A percentile compares a stretch with the other conserved stretches of the same genome.
These are phyloP conservation scores for Pholis gunnellus DNA, from an alignment of 2,113 vertebrate species.

Conservation along the genomic window DNA sequence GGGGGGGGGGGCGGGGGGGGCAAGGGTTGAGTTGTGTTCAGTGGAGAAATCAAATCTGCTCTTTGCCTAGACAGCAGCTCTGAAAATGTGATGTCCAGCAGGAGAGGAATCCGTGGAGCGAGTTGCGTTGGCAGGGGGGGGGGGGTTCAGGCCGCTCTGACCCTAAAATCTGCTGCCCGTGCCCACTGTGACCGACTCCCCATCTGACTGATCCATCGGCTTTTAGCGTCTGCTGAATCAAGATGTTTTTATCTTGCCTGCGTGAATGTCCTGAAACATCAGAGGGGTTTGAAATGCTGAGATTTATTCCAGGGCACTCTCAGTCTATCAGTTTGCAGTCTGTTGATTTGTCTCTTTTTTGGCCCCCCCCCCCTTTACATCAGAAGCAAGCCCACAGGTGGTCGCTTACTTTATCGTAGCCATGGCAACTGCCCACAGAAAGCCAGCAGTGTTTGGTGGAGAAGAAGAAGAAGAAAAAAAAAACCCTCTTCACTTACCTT, in stretches of 20 bases:
- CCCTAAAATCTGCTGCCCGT: constrained; percentile 60
- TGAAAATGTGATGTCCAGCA: constrained; percentile 74
- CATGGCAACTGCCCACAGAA: constrained; percentile 78
- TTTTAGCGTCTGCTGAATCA: constrained; percentile 56
- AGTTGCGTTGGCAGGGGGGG: constrained; percentile 39
- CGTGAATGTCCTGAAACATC: constrained; percentile 57
- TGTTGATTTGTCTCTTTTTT: constrained; percentile 66
- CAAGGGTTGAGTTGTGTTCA: constrained; percentile 77
- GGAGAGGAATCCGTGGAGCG: constrained; percentile 54
- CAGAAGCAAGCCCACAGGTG: constrained; percentile 80
- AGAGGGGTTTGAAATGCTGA: constrained; percentile 59
- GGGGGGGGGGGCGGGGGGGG: constrained; percentile 62
- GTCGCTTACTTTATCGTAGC: constrained; percentile 75
- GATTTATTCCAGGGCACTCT: constrained; percentile 65
- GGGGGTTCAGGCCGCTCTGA: constrained; percentile 60
- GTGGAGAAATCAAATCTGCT: constrained; percentile 76
- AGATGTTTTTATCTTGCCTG: constrained; percentile 54
- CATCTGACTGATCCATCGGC: constrained; percentile 54
- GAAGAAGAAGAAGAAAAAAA: constrained; percentile 37
- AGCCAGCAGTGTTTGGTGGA: constrained; percentile 58
- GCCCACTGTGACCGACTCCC: constrained; percentile 37
- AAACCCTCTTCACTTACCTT: constrained; percentile 65
- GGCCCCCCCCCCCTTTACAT: constrained; percentile 59
- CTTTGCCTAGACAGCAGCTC: constrained; percentile 76
- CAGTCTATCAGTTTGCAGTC: constrained; percentile 70